phyloP scores from a whole-genome alignment of 2,113 vertebrate species.

The Vicugna pacos region DNA sequence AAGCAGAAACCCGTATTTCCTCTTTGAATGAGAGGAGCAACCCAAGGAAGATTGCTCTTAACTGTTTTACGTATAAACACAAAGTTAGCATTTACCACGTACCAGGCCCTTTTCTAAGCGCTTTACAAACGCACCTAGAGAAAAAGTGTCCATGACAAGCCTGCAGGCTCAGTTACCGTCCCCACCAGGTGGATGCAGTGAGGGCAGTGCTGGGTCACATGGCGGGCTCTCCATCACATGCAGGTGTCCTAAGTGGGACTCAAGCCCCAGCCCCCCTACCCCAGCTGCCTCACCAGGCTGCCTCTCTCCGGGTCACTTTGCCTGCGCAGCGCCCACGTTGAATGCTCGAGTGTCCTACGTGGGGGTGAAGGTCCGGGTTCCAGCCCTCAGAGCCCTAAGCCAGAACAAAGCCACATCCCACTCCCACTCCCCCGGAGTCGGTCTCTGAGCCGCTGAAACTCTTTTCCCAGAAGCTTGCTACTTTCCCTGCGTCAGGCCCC shows the following conservation, averaged over 20 bases:
- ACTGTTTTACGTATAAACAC: not conserved
- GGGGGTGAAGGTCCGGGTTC: too few relatives aligned
- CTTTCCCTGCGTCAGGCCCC: not conserved
- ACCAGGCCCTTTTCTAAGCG: not conserved
- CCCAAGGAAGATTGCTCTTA: not conserved
- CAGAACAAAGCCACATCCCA: not conserved
- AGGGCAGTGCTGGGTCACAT: not conserved
- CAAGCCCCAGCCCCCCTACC: not conserved
- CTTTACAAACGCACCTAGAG: not conserved
- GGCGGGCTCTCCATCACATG: accelerated
- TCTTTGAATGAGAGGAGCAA: not conserved
- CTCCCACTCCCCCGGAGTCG: accelerated
- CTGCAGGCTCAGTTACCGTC: not conserved
- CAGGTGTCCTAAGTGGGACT: not conserved
- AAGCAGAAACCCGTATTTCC: accelerated
- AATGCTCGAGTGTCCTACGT: too few relatives aligned
- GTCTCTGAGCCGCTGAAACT: not conserved
- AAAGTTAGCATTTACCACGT: not conserved
- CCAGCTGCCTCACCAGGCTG: not conserved
- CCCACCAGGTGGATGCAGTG: not conserved
- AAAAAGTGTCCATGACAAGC: not conserved
- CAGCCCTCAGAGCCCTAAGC: not conserved
- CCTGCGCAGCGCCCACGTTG: accelerated
- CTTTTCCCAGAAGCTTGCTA: not conserved
- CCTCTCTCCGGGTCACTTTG: accelerated